phyloP scores from a whole-genome alignment of 2,113 vertebrate genomes.

The Pongo abelii region DNA sequence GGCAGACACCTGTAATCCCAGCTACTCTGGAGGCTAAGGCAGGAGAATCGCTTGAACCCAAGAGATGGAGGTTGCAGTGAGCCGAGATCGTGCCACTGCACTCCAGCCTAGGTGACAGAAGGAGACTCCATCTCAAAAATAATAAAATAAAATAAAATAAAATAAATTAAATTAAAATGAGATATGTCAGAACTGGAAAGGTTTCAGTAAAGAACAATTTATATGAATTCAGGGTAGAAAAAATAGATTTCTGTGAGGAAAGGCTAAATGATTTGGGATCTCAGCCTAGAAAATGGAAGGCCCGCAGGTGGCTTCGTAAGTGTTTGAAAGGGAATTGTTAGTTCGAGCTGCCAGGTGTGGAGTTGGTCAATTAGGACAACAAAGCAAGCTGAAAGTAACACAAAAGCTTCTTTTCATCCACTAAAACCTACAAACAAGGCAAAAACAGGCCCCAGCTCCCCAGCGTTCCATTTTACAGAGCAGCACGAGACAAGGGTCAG shows the following conservation, averaged over 20 bases:
- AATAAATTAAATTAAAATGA: neutral
- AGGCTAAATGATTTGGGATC: neutral
- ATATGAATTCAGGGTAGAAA: neutral
- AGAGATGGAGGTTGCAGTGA: neutral
- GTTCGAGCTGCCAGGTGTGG: neutral
- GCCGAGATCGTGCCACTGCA: neutral
- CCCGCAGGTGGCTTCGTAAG: neutral
- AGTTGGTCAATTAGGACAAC: neutral
- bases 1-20: neutral
- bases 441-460: neutral
- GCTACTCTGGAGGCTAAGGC: neutral
- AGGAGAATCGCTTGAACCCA: neutral
- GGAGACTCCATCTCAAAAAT: neutral
- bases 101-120: neutral
- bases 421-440: neutral
- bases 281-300: neutral
- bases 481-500: rapidly evolving
- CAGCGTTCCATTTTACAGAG: neutral
- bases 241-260: neutral
- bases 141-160: too few species aligned
- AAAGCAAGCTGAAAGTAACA: neutral
- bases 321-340: neutral
- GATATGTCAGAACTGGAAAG: neutral
- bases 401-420: neutral
- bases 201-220: neutral